Evolutionary conservation across 2,113 vertebrate genomes (phyloP).

Genomic region (Fregata magnificens): DNA sequence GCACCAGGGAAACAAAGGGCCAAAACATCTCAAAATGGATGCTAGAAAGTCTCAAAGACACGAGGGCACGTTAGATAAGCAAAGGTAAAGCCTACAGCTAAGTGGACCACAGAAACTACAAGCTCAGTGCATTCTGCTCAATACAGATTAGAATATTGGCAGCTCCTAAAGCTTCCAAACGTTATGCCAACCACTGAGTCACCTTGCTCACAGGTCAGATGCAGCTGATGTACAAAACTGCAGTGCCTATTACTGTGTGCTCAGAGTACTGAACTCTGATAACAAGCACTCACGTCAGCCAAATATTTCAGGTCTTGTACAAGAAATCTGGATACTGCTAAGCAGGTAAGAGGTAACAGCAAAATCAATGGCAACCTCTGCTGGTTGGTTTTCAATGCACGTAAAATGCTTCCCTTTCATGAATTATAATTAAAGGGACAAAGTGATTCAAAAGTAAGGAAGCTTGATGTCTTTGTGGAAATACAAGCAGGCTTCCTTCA

Average conservation of each 20-base stretch:
- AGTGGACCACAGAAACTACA: rapidly evolving
- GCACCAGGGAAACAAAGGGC: neutral
- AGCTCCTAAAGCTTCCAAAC: neutral
- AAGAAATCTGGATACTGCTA: neutral
- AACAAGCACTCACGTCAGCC: neutral
- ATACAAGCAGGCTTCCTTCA: neutral
- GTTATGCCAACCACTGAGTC: rapidly evolving
- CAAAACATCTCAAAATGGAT: neutral
- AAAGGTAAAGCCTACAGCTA: neutral
- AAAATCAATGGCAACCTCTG: slow-evolving; percentile 29
- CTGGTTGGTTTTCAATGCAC: neutral
- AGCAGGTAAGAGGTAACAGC: neutral
- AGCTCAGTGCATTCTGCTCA: neutral
- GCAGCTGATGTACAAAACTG: neutral
- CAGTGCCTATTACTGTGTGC: neutral
- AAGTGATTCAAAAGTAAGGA: neutral
- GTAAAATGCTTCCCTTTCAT: neutral
- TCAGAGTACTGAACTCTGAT: neutral
- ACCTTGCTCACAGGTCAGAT: neutral
- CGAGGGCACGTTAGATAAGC: rapidly evolving
- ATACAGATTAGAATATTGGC: neutral
- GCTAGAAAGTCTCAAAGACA: neutral
- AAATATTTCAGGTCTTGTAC: neutral
- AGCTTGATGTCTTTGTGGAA: neutral
- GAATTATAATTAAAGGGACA: neutral